Base-by-base conservation (phyloP, 2,113 vertebrate genomes). In the Lota lota region DNA sequence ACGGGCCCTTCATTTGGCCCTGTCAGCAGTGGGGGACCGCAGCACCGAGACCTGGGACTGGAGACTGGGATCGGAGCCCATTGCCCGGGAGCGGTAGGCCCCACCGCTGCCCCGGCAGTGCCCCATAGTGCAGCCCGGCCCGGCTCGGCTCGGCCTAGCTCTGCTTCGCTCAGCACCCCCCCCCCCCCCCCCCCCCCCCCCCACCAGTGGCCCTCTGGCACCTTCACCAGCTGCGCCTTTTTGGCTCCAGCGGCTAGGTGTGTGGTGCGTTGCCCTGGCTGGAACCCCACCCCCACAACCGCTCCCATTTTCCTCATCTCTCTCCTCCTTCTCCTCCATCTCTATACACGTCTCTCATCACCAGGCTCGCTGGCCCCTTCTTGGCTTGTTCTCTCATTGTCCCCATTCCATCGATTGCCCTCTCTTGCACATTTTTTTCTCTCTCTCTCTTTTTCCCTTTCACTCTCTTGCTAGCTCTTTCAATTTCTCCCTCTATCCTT, bases 211-310 rank as follows among this genome's bases (percentile, higher is more conserved):
- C 85, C 85, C 85, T 79, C 74, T 82, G 73, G 83, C 88, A 85
- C 88, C 90, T 88, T 75, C 92, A 89, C 88, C 95, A 97, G 97
- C 96, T 98, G 94, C 83, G 87, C 89, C 92, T 94, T 91, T 91
- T 90, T 95, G 94, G 94, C 95, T 93, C 92, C 93, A 91, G 94
- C 91, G 92, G 91, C 93, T 94, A 88, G 85, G 85, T 87, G 79
- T 87, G 75, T 68, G n/a, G 22, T 74, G 36, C 28, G 28, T 65
- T 28, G 24, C 36, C 61, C 63, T 33, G 11, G 69, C 76, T 76
- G 70, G n/a, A n/a, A n/a, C 71, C 70, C 53, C 10, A 56, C 21
- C 81, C 81, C 76, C 28, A 50, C 20, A 8, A 21, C 51, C 12
- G 68, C 76, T 70, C 60, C 67, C 63, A 68, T 68, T 47, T 68